A percentile compares a stretch with the other conserved stretches of the same genome.
Conservation (phyloP, 2,888 invertebrate genomes). For the Mechanitis messenoides region DNA sequence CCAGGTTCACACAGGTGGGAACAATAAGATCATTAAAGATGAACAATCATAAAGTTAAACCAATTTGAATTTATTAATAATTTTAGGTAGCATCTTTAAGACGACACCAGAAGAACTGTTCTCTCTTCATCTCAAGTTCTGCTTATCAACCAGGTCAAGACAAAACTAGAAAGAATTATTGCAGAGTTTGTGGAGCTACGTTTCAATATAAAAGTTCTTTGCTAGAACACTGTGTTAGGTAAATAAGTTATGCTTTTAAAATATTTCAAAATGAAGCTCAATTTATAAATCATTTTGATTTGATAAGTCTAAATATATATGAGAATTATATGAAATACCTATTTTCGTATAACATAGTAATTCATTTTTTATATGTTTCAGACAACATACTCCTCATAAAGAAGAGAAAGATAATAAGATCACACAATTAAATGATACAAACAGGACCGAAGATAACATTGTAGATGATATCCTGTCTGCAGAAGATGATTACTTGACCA, state of each 20-base stretch:
- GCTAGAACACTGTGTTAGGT: conserved; percentile 62
- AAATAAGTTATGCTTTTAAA: conserved; percentile 18
- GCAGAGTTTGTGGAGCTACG: conserved; percentile 52
- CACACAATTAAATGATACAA: conserved; percentile 35
- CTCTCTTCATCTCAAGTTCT: conserved; percentile 28
- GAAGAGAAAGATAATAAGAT: conserved; percentile 38
- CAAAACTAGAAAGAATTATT: conserved; percentile 50
- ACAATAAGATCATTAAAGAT: no score
- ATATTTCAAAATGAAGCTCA: neutral
- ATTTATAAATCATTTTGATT: no score
- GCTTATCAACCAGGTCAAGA: conserved; percentile 28
- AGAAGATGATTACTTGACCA: conserved; percentile 64
- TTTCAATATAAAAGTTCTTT: conserved; percentile 60
- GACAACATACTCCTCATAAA: conserved; percentile 45
- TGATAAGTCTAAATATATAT: no score
- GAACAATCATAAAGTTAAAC: neutral
- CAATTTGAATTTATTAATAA: conserved; percentile 12
- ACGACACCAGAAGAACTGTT: conserved; percentile 52
- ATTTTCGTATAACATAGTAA: no score
- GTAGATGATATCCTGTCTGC: conserved; percentile 68
- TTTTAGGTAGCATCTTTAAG: conserved; percentile 58
- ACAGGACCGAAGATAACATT: conserved; percentile 60
- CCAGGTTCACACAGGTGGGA: conserved; percentile 56
- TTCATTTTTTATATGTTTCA: conserved; percentile 26
- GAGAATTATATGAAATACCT: no score